Evolutionary conservation across 2,888 invertebrate species (phyloP).

Genomic region (Eremobia ochroleuca): DNA sequence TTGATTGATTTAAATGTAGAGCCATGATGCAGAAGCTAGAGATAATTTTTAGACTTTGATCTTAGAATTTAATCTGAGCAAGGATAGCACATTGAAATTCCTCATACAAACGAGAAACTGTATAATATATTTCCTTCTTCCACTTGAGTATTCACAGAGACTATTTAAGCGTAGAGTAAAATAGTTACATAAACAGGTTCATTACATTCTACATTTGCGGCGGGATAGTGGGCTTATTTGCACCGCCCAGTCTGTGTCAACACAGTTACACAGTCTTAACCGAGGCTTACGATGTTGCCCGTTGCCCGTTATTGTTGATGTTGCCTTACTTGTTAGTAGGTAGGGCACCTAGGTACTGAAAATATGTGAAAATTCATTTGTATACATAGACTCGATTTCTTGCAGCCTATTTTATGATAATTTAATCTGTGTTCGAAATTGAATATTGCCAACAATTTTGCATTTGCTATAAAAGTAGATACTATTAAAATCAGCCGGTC

Average conservation of each 20-base stretch:
- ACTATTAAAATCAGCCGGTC: too few species aligned
- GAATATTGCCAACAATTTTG: too few species aligned
- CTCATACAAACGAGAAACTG: neutral
- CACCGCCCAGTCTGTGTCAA: conserved; percentile 65
- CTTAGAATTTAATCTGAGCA: neutral
- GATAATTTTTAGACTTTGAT: neutral
- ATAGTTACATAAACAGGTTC: conserved; percentile 42
- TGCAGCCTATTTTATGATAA: conserved; percentile 9
- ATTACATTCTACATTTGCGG: conserved; percentile 55
- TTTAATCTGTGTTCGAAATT: neutral
- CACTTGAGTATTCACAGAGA: conserved; percentile 3
- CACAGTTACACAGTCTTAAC: conserved; percentile 63
- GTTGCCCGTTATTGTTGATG: too few species aligned
- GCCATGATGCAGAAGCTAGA: neutral
- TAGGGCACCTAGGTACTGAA: neutral
- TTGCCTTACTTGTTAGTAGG: conserved; percentile 6
- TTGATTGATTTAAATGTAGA: neutral
- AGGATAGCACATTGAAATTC: neutral
- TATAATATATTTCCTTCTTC: neutral
- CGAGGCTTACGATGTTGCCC: conserved; percentile 37
- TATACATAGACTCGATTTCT: neutral
- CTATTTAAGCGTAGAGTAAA: conserved; percentile 26
- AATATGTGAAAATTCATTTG: conserved; percentile 4
- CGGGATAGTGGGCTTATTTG: conserved; percentile 61
- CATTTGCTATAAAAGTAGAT: neutral